phyloP scores from a whole-genome alignment of 1,140 invertebrate species.

The Thaumetopoea pityocampa region DNA sequence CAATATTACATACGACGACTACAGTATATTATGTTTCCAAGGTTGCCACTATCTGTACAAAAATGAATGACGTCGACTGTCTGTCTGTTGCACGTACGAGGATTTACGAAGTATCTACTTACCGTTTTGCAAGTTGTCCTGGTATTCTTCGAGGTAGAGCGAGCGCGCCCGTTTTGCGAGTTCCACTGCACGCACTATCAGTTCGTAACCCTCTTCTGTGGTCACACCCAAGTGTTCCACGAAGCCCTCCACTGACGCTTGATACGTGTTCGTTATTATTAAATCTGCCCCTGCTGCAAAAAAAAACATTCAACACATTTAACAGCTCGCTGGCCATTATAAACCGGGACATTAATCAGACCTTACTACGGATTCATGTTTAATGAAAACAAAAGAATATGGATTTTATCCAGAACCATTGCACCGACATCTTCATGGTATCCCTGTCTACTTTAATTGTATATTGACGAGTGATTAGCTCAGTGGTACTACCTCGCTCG shows the following conservation, averaged over 20 bases:
- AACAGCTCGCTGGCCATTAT: constrained; percentile 17
- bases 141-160: constrained; percentile 77
- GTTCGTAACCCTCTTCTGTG: constrained; percentile 78
- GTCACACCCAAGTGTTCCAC: constrained; percentile 80
- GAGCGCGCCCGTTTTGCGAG: constrained; percentile 80
- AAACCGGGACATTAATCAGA: constrained; percentile 23
- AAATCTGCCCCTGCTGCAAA: constrained; percentile 87
- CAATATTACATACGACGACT: no score
- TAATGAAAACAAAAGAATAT: constrained; percentile 36
- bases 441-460: constrained; percentile 26
- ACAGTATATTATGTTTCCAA: no score
- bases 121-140: constrained; percentile 58
- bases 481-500: no score
- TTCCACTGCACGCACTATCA: constrained; percentile 83
- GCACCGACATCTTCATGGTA: constrained; percentile 23
- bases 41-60: no score
- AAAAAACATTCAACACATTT: constrained; percentile 19
- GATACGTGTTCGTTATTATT: constrained; percentile 92
- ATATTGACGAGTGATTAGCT: no score
- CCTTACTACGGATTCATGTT: constrained; percentile 16
- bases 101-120: constrained; percentile 6
- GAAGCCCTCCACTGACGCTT: constrained; percentile 89
- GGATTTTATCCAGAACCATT: constrained; percentile 30
- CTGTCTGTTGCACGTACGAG: neutral
- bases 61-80: no score